phyloP scores from a whole-genome alignment of 92 coral and sea anemone species.

The Phymanthus crucifer region DNA sequence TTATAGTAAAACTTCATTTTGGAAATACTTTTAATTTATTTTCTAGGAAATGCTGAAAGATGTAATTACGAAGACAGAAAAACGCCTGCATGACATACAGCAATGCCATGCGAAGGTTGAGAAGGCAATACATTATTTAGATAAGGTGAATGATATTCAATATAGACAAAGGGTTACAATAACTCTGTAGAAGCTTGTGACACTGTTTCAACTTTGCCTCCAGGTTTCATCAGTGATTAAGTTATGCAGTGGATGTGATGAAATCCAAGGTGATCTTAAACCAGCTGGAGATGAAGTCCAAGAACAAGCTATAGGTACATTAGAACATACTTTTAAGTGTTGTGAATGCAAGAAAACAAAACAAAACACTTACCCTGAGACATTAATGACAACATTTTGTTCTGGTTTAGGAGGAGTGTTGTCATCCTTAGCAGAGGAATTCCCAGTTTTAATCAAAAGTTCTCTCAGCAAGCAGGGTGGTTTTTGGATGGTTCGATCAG shows the following conservation, averaged over 20 bases:
- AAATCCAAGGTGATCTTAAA: neutral
- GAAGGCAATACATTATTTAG: conserved; percentile 30
- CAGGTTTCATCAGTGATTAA: conserved; percentile 28
- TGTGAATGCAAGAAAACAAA: too few species aligned
- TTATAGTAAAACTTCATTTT: too few species aligned
- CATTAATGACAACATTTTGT: neutral
- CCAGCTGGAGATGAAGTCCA: neutral
- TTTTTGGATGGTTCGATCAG: conserved; percentile 34
- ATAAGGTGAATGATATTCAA: conserved; percentile 13
- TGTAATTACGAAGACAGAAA: conserved; percentile 9
- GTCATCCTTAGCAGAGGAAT: neutral
- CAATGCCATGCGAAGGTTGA: conserved; percentile 39
- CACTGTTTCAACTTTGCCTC: too few species aligned
- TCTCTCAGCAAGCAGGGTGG: conserved; percentile 34
- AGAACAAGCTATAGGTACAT: neutral
- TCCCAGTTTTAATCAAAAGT: conserved; percentile 35
- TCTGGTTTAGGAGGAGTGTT: neutral
- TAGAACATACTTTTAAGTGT: too few species aligned
- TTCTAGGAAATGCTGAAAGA: conserved; percentile 29
- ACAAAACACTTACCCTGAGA: neutral
- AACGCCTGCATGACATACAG: conserved; percentile 33
- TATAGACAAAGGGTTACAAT: neutral
- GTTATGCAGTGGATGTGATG: conserved; percentile 3
- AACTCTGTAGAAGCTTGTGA: too few species aligned
- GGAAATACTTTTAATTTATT: neutral